Conservation (phyloP, 2,888 invertebrate species). For the Parnassius mnemosyne region DNA sequence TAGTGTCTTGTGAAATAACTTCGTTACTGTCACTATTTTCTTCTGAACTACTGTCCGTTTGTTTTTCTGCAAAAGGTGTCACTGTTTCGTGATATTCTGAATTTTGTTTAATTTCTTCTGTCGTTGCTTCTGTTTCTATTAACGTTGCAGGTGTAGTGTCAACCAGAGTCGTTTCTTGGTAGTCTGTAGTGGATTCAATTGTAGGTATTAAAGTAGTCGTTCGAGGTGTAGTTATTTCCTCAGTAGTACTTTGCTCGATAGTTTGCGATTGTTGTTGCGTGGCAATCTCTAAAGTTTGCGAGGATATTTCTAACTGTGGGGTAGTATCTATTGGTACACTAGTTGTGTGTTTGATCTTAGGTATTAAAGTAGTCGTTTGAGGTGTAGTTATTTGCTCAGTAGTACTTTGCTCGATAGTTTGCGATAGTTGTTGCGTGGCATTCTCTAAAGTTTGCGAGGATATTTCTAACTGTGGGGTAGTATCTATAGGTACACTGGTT, state of each 20-base stretch:
- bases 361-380: conserved; percentile 42
- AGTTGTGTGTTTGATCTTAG: conserved; percentile 49
- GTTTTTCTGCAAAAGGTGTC: conserved; percentile 34
- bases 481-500: conserved; percentile 52
- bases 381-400: conserved; percentile 36
- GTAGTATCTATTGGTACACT: conserved; percentile 54
- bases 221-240: conserved; percentile 39
- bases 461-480: conserved; percentile 53
- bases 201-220: conserved; percentile 40
- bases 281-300: conserved; percentile 49
- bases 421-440: conserved; percentile 36
- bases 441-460: conserved; percentile 55
- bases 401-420: conserved; percentile 30
- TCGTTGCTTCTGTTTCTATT: conserved; percentile 41
- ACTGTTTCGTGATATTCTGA: conserved; percentile 37
- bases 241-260: conserved; percentile 30
- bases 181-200: conserved; percentile 28
- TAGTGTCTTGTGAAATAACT: conserved; percentile 48
- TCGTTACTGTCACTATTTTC: conserved; percentile 67
- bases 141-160: conserved; percentile 40
- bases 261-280: conserved; percentile 37
- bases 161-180: conserved; percentile 29
- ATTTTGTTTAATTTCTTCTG: conserved; percentile 40
- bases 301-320: conserved; percentile 54
- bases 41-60: conserved; percentile 46